Evolutionary conservation across 2,113 vertebrate genomes (phyloP), one percentile per base, ranked within the genome.

Genomic region (Prionailurus viverrinus): DNA sequence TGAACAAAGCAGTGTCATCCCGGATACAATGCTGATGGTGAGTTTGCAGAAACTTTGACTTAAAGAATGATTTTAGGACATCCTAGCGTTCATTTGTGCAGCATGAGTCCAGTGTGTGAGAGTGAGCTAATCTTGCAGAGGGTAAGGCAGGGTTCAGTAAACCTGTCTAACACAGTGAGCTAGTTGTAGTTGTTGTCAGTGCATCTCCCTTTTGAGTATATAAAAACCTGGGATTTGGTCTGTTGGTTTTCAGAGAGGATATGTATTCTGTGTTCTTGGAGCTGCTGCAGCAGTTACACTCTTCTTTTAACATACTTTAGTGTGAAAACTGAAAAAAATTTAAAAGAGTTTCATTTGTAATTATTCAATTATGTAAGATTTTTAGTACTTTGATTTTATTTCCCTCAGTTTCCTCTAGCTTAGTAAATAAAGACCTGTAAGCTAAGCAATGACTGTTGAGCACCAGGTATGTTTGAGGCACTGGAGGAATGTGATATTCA

Each of bases 261-360:
- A 45, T 21, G 19, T 73, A 19, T 84, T 85, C 2, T 11, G 19
- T 66, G 41, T 74, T 58, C 18, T 16, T 71, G 36, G 58, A 18
- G 29, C 65, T 87, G 29, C 69, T 71, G 41, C 10, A 36, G 41
- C 76, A 83, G 27, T 63, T 82, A 27, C 63, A 63, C 45, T 58
- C 66, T 84, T 36, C 21, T 68, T 79, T 73, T 83, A 83, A 36
- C 31, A 45, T 33, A 79, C 29, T 81, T 36, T 71, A 66, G 33
- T 93, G 13, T 93, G 80, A 85, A 90, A 95, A 63, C 63, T 74
- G 16, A 58, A 76, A 92, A 88, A 51, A 68, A 45, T 63, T 68
- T 41, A 31, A 83, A 88, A 88, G 29, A n/a, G 33, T 83, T 78
- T 92, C 41, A 68, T 81, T 95, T 81, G 27, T 85, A 66, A 65